Percentiles rank a stretch among this genome's conserved stretches.
phyloP scores from a whole-genome alignment of 1,140 invertebrate species.

The Paralvinella palmiformis region DNA sequence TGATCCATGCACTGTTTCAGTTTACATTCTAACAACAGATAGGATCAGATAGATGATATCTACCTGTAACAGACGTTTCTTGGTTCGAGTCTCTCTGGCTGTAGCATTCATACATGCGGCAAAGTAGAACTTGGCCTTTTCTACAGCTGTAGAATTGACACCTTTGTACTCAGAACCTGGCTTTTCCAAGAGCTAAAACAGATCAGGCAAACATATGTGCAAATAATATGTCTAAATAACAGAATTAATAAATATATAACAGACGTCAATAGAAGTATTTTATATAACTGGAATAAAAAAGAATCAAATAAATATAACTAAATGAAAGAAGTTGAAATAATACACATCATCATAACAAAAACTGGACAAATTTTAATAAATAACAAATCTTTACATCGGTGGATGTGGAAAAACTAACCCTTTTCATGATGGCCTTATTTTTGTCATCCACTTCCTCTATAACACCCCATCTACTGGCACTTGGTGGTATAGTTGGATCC shows the following conservation, averaged over 20 bases:
- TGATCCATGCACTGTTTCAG: too few species aligned
- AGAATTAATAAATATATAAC: not conserved
- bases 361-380: too few species aligned
- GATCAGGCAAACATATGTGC: too few species aligned
- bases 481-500: constrained; percentile 22
- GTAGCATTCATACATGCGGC: constrained; percentile 6
- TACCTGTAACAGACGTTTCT: not conserved
- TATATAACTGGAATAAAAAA: too few species aligned
- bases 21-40: too few species aligned
- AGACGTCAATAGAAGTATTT: too few species aligned
- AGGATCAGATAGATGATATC: too few species aligned
- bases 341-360: too few species aligned
- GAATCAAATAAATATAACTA: not conserved
- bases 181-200: constrained; percentile 11
- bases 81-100: not conserved
- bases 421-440: constrained; percentile 7
- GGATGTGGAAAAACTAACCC: not conserved
- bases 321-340: not conserved
- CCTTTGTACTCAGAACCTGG: not conserved
- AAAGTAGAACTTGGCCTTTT: constrained; percentile 11
- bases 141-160: constrained; percentile 2
- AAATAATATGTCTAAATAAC: not conserved
- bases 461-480: constrained; percentile 6
- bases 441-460: not conserved
- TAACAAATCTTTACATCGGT: not conserved